Conservation (phyloP, 2,113 vertebrate species). For the Xiphias gladius region DNA sequence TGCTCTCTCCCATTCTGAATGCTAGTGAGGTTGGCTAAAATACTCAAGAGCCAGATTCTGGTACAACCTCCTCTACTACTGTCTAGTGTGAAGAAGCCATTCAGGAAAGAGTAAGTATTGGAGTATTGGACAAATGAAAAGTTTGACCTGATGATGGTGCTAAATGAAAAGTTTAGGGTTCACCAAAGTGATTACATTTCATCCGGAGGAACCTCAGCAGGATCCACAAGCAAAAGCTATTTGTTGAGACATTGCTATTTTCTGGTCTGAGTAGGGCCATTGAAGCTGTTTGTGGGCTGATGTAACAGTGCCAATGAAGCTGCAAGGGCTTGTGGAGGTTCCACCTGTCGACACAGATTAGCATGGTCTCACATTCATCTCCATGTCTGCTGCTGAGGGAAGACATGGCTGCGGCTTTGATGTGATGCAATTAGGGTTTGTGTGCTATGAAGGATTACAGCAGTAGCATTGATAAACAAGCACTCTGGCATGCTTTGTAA, state of each 20-base stretch:
- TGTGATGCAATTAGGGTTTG: constrained; percentile 58
- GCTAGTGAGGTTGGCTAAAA: too few relatives aligned
- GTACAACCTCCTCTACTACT: too few relatives aligned
- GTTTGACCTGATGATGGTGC: too few relatives aligned
- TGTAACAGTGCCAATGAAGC: constrained; percentile 52
- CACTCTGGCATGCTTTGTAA: constrained; percentile 40
- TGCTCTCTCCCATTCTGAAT: too few relatives aligned
- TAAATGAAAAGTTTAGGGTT: too few relatives aligned
- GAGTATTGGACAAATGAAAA: too few relatives aligned
- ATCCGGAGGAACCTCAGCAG: too few relatives aligned
- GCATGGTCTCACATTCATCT: constrained; percentile 18
- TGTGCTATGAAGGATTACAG: constrained; percentile 51
- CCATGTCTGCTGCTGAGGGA: constrained; percentile 27
- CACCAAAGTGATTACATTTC: too few relatives aligned
- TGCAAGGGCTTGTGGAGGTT: constrained; percentile 54
- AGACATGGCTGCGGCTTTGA: constrained; percentile 57
- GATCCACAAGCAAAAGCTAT: too few relatives aligned
- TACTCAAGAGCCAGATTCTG: too few relatives aligned
- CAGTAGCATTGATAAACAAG: constrained; percentile 44
- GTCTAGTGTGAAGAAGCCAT: too few relatives aligned
- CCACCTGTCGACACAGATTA: constrained; percentile 63
- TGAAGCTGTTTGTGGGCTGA: constrained; percentile 43
- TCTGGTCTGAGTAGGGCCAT: not conserved
- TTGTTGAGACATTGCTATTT: not conserved
- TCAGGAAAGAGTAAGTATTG: too few relatives aligned